Conservation (phyloP, 2,888 invertebrate genomes). For the Nasonia oneida region DNA sequence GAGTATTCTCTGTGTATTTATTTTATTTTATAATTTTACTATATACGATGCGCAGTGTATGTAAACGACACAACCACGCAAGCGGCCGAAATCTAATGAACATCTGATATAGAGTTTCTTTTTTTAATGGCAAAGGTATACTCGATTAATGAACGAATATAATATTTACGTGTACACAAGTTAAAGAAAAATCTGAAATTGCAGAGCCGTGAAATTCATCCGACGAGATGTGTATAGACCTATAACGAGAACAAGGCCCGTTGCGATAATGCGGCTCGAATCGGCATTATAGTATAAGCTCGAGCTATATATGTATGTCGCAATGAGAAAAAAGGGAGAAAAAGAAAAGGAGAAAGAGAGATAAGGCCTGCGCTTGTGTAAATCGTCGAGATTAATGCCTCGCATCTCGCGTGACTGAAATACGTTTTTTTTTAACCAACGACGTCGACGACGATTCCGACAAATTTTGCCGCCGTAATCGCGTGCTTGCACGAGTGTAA, state of each 20-base stretch:
- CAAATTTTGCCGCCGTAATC: slow-evolving; percentile 52
- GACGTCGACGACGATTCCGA: slow-evolving; percentile 32
- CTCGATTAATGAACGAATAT: too few species aligned
- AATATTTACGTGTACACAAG: background rate
- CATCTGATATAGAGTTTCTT: too few species aligned
- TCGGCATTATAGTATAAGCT: slow-evolving; percentile 1
- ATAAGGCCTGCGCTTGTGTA: slow-evolving; percentile 23
- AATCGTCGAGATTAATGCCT: slow-evolving; percentile 41
- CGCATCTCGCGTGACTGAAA: slow-evolving; percentile 70
- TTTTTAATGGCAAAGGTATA: too few species aligned
- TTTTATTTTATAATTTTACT: too few species aligned
- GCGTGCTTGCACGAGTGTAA: slow-evolving; percentile 46
- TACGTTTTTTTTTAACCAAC: slow-evolving; percentile 62
- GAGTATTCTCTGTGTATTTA: too few species aligned
- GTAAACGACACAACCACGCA: too few species aligned
- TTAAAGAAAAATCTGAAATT: background rate
- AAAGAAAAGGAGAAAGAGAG: slow-evolving; percentile 32
- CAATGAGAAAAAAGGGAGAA: slow-evolving; percentile 25
- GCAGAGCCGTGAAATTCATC: background rate
- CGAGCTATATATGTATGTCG: background rate
- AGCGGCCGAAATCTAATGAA: too few species aligned
- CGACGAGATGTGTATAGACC: background rate
- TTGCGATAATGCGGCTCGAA: slow-evolving; percentile 17
- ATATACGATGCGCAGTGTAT: too few species aligned
- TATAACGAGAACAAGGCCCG: background rate